These are phyloP conservation scores for Trachurus trachurus DNA, from an alignment of 2,797 vertebrate species.

Conservation along the genomic window DNA sequence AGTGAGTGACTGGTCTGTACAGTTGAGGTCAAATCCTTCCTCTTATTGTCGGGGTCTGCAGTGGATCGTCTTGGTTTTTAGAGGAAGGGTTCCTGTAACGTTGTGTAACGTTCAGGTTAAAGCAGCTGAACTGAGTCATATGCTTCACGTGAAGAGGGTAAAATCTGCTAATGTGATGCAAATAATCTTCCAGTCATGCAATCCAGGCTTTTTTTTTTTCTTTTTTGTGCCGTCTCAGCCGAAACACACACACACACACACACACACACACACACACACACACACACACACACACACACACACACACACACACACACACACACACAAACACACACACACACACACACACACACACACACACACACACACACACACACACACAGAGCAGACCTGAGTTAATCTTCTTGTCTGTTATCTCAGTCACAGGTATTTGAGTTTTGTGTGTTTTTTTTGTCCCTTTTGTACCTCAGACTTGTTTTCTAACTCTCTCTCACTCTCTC, in stretches of 20 bases:
- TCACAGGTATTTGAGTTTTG: neutral
- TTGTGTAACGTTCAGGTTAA: neutral
- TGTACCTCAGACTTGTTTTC: slow-evolving; percentile 29
- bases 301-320: neutral
- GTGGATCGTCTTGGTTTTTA: neutral
- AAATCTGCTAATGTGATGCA: slow-evolving; percentile 17
- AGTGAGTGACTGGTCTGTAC: neutral
- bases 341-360: no score
- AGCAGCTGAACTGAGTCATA: neutral
- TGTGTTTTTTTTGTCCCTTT: neutral
- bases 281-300: no score
- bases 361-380: neutral
- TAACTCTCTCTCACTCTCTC: neutral
- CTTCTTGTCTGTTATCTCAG: neutral
- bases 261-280: no score
- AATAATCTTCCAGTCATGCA: slow-evolving; percentile 38
- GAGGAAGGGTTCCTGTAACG: neutral
- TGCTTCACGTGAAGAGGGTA: neutral
- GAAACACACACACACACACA: neutral
- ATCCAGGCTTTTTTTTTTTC: neutral
- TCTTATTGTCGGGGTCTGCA: neutral
- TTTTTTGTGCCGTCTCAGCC: slow-evolving; percentile 6
- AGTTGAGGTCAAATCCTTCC: neutral
- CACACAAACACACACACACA: neutral
- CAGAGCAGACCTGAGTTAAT: neutral